phyloP scores from a whole-genome alignment of 2,113 vertebrate species.

The Sminthopsis crassicaudata region DNA sequence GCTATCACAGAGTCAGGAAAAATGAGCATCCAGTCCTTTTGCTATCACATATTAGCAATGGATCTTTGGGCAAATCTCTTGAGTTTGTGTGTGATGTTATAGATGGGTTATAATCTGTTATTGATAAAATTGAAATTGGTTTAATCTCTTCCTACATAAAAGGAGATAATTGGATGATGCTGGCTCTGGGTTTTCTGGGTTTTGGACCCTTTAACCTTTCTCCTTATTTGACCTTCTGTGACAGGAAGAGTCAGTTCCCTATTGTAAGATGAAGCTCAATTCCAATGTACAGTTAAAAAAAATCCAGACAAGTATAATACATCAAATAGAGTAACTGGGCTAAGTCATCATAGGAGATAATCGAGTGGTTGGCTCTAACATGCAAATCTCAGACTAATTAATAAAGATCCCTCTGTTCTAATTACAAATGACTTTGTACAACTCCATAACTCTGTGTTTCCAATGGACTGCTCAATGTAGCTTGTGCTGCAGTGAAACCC shows the following conservation, averaged over 20 bases:
- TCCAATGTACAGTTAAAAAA: neutral
- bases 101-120: neutral
- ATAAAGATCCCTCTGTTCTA: conserved; percentile 48
- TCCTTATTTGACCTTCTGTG: neutral
- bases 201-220: neutral
- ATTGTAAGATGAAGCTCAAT: neutral
- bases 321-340: neutral
- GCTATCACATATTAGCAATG: neutral
- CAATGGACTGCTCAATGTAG: neutral
- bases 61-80: neutral
- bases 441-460: conserved; percentile 24
- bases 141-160: neutral
- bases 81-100: neutral
- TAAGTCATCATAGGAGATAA: neutral
- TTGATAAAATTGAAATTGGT: neutral
- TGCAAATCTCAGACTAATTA: neutral
- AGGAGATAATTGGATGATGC: neutral
- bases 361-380: conserved; percentile 14
- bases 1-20: neutral
- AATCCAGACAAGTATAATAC: neutral
- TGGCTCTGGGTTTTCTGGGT: neutral
- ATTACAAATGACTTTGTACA: conserved; percentile 45
- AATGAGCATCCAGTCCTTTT: fast-evolving
- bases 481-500: conserved; percentile 12
- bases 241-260: neutral